phyloP scores from a whole-genome alignment of 2,113 vertebrate species.

The Tragelaphus imberbis region DNA sequence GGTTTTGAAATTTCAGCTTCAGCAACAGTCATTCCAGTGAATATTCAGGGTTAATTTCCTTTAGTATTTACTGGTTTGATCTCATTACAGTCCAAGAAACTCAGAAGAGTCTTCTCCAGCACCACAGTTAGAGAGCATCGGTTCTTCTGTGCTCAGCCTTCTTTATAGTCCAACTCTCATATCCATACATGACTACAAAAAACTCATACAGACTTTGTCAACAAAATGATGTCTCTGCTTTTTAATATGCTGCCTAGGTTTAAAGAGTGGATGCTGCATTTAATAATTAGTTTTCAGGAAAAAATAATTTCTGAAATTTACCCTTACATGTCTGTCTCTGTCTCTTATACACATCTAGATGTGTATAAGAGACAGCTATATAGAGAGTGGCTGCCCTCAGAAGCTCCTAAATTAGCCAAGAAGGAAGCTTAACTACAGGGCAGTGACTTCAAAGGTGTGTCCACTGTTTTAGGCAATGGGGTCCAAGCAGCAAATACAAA shows the following conservation, averaged over 20 bases:
- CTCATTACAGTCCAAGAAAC: background rate
- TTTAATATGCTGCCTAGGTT: background rate
- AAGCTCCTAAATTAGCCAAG: too few relatives aligned
- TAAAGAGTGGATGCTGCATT: background rate
- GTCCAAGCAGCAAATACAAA: too few relatives aligned
- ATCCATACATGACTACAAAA: background rate
- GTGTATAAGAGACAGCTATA: too few relatives aligned
- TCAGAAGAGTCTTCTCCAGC: background rate
- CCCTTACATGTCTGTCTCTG: constrained; percentile 8
- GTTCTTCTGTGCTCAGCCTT: background rate
- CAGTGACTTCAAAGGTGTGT: too few relatives aligned
- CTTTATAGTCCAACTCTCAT: background rate
- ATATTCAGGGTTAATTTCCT: background rate
- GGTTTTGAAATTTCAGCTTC: background rate
- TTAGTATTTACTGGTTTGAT: background rate
- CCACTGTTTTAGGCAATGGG: too few relatives aligned
- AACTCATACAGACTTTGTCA: background rate
- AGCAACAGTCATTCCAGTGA: background rate
- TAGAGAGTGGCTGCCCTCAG: too few relatives aligned
- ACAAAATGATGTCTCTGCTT: background rate
- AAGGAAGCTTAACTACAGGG: too few relatives aligned
- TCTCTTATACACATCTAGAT: too few relatives aligned
- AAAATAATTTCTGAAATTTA: constrained; percentile 13
- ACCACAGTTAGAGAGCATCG: background rate
- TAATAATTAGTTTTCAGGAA: constrained; percentile 22